phyloP scores from a whole-genome alignment of 2,888 invertebrate species.

The Boloria selene region DNA sequence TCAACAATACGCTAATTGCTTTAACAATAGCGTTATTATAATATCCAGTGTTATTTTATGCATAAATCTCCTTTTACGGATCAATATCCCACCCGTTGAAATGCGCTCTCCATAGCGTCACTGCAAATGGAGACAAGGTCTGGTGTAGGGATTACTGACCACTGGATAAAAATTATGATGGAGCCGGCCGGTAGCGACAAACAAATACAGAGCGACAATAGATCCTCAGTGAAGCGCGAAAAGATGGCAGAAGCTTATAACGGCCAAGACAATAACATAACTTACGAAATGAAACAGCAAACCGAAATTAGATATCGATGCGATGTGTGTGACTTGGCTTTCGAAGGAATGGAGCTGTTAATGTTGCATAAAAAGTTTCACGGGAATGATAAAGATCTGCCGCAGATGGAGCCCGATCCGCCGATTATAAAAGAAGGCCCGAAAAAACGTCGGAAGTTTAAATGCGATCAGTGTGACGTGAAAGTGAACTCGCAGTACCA shows the following conservation, averaged over 20 bases:
- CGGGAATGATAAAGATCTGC: slow-evolving; percentile 70
- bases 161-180: slow-evolving; percentile 80
- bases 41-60: slow-evolving; percentile 52
- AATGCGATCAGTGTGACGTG: slow-evolving; percentile 75
- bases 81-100: slow-evolving; percentile 63
- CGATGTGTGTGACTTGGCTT: slow-evolving; percentile 72
- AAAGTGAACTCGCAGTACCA: slow-evolving; percentile 78
- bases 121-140: slow-evolving; percentile 74
- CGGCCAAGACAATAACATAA: slow-evolving; percentile 59
- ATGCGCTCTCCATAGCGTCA: slow-evolving; percentile 61
- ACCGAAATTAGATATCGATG: slow-evolving; percentile 65
- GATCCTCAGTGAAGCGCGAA: slow-evolving; percentile 70
- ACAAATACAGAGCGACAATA: slow-evolving; percentile 56
- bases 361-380: slow-evolving; percentile 77
- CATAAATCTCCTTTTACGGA: slow-evolving; percentile 55
- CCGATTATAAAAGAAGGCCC: slow-evolving; percentile 58
- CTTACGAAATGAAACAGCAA: slow-evolving; percentile 65
- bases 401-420: slow-evolving; percentile 62
- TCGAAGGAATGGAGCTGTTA: slow-evolving; percentile 73
- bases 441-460: slow-evolving; percentile 73
- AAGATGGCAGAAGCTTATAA: slow-evolving; percentile 74
- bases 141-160: slow-evolving; percentile 66
- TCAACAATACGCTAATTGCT: slow-evolving; percentile 71
- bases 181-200: slow-evolving; percentile 74
- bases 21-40: slow-evolving; percentile 48